These are phyloP conservation scores for Tipula helvola DNA, from an alignment of 2,888 invertebrate species.

Conservation along the genomic window DNA sequence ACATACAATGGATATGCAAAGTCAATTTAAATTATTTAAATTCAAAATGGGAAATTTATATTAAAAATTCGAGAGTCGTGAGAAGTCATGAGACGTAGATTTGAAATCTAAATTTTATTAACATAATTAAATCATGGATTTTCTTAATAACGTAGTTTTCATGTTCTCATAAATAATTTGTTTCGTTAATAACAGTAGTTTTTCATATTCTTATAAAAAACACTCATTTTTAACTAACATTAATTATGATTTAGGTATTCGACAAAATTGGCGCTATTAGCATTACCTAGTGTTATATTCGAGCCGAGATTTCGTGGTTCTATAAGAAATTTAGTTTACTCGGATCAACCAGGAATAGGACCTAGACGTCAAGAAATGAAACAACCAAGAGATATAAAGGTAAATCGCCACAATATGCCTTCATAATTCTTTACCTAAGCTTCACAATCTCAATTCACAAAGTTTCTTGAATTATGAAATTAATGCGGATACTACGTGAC, in stretches of 20 bases:
- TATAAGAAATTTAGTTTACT: slow-evolving; percentile 83
- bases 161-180: too few species aligned
- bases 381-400: slow-evolving; percentile 66
- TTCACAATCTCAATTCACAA: too few species aligned
- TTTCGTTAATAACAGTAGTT: too few species aligned
- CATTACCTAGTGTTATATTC: slow-evolving; percentile 82
- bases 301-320: slow-evolving; percentile 86
- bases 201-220: too few species aligned
- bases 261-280: slow-evolving; percentile 70
- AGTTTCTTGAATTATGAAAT: not conserved
- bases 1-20: too few species aligned
- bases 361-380: slow-evolving; percentile 77
- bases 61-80: too few species aligned
- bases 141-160: too few species aligned
- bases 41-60: too few species aligned
- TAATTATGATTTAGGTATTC: slow-evolving; percentile 46
- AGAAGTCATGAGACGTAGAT: too few species aligned
- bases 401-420: slow-evolving; percentile 27
- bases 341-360: slow-evolving; percentile 64
- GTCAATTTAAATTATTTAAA: too few species aligned
- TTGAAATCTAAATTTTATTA: too few species aligned
- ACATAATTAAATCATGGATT: too few species aligned
- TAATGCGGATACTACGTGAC: not conserved
- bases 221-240: not conserved
- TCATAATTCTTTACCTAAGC: not conserved